Percentiles rank a stretch among this genome's conserved stretches.
Evolutionary conservation across 2,888 invertebrate species (phyloP).

Genomic region (Augochlorella aurata): DNA sequence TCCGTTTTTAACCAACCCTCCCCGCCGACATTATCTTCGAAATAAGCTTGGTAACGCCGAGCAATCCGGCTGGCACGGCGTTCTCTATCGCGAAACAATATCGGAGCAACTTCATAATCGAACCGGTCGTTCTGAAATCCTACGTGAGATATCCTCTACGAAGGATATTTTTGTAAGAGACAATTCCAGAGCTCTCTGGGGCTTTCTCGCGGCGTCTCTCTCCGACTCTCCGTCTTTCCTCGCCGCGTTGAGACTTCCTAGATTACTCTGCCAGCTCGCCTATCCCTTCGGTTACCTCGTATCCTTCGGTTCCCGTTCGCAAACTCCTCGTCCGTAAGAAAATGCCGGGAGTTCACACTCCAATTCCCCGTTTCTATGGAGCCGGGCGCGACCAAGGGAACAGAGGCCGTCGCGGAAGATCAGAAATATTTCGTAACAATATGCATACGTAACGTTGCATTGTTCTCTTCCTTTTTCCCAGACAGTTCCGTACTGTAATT

Average conservation of each 20-base stretch:
- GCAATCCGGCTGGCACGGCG: background rate
- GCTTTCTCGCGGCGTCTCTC: constrained; percentile 19
- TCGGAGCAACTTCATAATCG: constrained; percentile 45
- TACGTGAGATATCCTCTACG: constrained; percentile 33
- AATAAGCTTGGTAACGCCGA: constrained; percentile 9
- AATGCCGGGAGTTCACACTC: constrained; percentile 53
- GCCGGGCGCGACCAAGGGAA: constrained; percentile 21
- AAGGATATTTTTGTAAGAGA: constrained; percentile 44
- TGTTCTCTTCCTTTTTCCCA: constrained; percentile 21
- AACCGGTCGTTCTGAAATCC: constrained; percentile 34
- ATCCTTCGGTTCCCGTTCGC: constrained; percentile 29
- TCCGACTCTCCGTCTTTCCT: constrained; percentile 20
- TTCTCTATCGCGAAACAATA: constrained; percentile 27
- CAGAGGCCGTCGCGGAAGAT: constrained; percentile 23
- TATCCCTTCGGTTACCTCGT: constrained; percentile 24
- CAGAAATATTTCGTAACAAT: constrained; percentile 44
- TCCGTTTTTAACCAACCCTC: background rate
- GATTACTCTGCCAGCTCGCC: constrained; percentile 51
- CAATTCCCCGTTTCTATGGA: constrained; percentile 45
- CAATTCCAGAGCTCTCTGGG: constrained; percentile 45
- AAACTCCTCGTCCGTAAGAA: constrained; percentile 30
- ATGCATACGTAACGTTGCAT: constrained; percentile 31
- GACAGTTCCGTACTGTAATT: constrained; percentile 6
- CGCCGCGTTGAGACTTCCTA: constrained; percentile 41
- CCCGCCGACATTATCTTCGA: background rate